These are phyloP conservation scores for Syngnathus floridae DNA, from an alignment of 2,113 vertebrate species.

Conservation along the genomic window DNA sequence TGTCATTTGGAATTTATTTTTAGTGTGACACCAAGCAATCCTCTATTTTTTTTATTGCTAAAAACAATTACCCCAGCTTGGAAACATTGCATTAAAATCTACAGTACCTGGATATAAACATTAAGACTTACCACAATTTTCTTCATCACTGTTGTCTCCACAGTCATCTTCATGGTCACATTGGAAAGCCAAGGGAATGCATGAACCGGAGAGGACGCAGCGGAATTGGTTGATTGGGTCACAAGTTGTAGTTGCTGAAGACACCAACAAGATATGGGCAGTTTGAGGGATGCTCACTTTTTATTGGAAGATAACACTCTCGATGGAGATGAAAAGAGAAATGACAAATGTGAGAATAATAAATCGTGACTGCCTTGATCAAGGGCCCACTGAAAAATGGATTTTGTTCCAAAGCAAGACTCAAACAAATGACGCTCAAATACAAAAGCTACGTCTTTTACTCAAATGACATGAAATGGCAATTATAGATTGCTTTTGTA, in stretches of 20 bases:
- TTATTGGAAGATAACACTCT: background rate
- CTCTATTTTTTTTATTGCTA: too few relatives aligned
- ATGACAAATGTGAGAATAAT: background rate
- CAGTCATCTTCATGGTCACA: constrained; percentile 97
- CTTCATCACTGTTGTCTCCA: constrained; percentile 94
- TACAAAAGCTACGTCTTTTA: too few relatives aligned
- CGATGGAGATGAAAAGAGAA: background rate
- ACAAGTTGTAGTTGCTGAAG: constrained; percentile 82
- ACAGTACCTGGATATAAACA: background rate
- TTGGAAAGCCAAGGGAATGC: constrained; percentile 92
- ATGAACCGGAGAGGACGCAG: constrained; percentile 86
- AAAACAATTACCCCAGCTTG: too few relatives aligned
- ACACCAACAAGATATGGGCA: background rate
- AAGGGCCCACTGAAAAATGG: too few relatives aligned
- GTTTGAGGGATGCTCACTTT: background rate
- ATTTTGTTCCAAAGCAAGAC: too few relatives aligned
- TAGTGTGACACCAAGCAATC: too few relatives aligned
- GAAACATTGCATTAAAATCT: too few relatives aligned
- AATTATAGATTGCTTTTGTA: too few relatives aligned
- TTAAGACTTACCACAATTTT: constrained; percentile 80
- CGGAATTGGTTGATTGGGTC: constrained; percentile 87
- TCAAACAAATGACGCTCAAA: too few relatives aligned
- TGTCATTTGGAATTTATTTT: too few relatives aligned
- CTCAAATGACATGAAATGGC: too few relatives aligned
- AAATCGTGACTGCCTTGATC: too few relatives aligned